Base-by-base conservation (phyloP, 2,113 vertebrate species). In the Neogobius melanostomus region DNA sequence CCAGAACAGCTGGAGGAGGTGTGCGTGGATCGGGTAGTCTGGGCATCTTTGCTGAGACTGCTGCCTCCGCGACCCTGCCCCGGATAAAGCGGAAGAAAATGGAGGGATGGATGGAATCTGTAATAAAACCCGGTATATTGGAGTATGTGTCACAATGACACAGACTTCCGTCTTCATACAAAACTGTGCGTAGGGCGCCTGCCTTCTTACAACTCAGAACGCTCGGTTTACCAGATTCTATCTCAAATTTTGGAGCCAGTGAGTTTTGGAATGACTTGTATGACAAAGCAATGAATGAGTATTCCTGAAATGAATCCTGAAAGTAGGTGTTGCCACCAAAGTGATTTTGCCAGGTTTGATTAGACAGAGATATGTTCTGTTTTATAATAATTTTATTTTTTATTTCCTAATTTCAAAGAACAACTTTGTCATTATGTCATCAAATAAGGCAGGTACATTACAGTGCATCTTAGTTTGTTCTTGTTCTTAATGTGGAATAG, bases 301-400 rank as follows among this genome's bases (percentile, higher is more conserved):
- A 17, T 46, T 17, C 42, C 21, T 49, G 72, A 74, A 83, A 85
- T 67, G 68, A 43, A 82, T 63, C 75, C 68, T 82, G 68, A 63
- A 67, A 56, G 63, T 71, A 42, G 64, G 59, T 12, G 66, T 86
- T 73, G 45, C 76, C 71, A 10, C 44, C 59, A 64, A 64, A 70
- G 49, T 68, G 51, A 49, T 77, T 69, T 59, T 63, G 60, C 67
- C 66, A 7, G 46, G 53, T 12, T 53, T 49, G 79, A 78, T 81
- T 69, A 76, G 68, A 76, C 73, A 50, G 28, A 44, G 14, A 72
- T 1, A 28, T 28, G 28, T 28, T 28, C 1, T 28, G 28, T n/a
- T 28, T 28, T 28, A 28, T 28, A 28, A 28, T 2, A 1, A 28
- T 28, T 28, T 28, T 28, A 2, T 28, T 28, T 28, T 28, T 28